These are phyloP conservation scores for Drosophila tsacasi DNA, from an alignment of 1,140 invertebrate species.

Conservation along the genomic window DNA sequence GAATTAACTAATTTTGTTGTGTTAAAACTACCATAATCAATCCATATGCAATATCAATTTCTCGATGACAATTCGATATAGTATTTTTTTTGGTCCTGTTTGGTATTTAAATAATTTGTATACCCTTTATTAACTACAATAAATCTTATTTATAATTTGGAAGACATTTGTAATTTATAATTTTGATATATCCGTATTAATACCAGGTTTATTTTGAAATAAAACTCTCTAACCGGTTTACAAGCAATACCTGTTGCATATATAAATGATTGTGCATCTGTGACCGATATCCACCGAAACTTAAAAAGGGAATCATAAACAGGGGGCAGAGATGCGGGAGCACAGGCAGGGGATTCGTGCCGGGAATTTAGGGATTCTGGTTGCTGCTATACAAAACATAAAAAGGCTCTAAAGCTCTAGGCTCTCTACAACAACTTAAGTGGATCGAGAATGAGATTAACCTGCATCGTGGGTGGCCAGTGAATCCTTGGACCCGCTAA, in stretches of 20 bases:
- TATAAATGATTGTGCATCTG: conserved; percentile 20
- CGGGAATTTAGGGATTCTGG: conserved; percentile 5
- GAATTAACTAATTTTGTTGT: not conserved
- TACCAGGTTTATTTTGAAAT: conserved; percentile 14
- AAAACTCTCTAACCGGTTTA: conserved; percentile 2
- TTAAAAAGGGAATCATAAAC: not conserved
- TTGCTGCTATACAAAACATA: conserved; percentile 3
- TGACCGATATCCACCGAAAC: conserved; percentile 13
- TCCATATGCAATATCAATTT: not conserved
- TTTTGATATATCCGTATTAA: conserved; percentile 2
- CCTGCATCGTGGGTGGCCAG: conserved; percentile 92
- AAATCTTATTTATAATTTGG: conserved; percentile 14
- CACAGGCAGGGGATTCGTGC: conserved; percentile 23
- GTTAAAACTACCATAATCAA: not conserved
- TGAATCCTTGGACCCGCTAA: conserved; percentile 91
- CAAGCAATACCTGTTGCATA: conserved; percentile 10
- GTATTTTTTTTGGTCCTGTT: not conserved
- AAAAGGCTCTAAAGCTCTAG: conserved; percentile 10
- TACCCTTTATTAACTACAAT: not conserved
- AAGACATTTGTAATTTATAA: not conserved
- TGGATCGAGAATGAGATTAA: conserved; percentile 72
- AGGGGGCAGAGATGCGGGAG: not conserved
- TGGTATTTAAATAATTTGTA: not conserved
- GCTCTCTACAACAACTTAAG: conserved; percentile 2
- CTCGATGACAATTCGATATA: not conserved